Conservation (phyloP, 2,888 invertebrate species). For the Bembecia ichneumoniformis region DNA sequence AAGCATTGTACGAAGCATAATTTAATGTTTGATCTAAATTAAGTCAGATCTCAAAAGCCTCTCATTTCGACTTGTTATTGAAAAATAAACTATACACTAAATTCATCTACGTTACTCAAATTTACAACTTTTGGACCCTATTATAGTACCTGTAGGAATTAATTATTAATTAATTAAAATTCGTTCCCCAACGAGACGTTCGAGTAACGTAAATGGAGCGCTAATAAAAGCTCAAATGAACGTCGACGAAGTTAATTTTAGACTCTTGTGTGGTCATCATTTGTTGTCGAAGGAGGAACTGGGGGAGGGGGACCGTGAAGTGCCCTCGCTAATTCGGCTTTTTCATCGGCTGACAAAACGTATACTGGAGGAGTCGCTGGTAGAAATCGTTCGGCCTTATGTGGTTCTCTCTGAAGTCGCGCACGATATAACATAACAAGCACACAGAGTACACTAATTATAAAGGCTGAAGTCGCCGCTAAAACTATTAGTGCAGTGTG, state of each 20-base stretch:
- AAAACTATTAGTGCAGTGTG: conserved; percentile 84
- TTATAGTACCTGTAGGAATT: conserved; percentile 41
- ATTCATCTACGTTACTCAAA: conserved; percentile 34
- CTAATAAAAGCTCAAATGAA: not conserved
- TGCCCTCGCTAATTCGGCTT: conserved; percentile 64
- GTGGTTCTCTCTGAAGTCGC: conserved; percentile 61
- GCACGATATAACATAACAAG: conserved; percentile 81
- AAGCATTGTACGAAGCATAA: too few relatives aligned
- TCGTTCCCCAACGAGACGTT: conserved; percentile 1
- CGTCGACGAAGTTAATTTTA: conserved; percentile 14
- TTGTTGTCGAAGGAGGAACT: conserved; percentile 25
- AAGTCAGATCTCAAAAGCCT: too few relatives aligned
- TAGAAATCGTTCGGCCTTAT: conserved; percentile 73
- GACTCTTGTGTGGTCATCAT: conserved; percentile 38
- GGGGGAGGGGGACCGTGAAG: conserved; percentile 49
- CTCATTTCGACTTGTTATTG: conserved; percentile 9
- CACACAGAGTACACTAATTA: conserved; percentile 82
- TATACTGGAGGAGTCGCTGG: conserved; percentile 78
- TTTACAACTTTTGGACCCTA: conserved; percentile 55
- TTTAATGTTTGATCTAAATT: too few relatives aligned
- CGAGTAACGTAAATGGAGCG: conserved; percentile 13
- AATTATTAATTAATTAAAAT: conserved; percentile 6
- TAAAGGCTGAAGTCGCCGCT: conserved; percentile 83
- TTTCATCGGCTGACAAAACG: conserved; percentile 77
- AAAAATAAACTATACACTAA: conserved; percentile 9